Evolutionary conservation across 2,888 invertebrate species (phyloP).

Genomic region (Limenitis camilla): DNA sequence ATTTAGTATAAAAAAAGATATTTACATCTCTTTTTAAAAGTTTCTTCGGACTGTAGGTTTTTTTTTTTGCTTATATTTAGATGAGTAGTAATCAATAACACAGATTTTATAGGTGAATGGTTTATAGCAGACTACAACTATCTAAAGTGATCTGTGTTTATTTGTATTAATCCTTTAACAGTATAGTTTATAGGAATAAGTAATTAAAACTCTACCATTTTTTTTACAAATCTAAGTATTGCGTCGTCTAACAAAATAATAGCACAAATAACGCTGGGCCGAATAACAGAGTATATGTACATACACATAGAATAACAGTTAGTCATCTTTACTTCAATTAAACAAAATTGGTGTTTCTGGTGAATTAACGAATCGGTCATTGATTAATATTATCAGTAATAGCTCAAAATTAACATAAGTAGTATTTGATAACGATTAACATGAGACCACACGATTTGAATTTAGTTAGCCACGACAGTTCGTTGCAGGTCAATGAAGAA

Average conservation of each 20-base stretch:
- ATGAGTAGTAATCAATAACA: slow-evolving; percentile 5
- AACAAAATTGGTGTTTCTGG: slow-evolving; percentile 60
- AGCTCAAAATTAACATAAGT: slow-evolving; percentile 65
- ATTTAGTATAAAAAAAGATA: not conserved
- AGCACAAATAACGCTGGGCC: slow-evolving; percentile 48
- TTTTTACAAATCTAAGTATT: slow-evolving; percentile 48
- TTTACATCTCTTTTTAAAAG: not conserved
- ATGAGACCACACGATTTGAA: slow-evolving; percentile 61
- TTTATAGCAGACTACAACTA: too few species aligned
- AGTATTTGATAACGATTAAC: slow-evolving; percentile 68
- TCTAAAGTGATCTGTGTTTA: too few species aligned
- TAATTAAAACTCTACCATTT: not conserved
- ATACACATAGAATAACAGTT: slow-evolving; percentile 34
- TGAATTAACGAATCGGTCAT: slow-evolving; percentile 61
- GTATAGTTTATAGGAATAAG: slow-evolving; percentile 2
- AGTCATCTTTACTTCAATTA: slow-evolving; percentile 39
- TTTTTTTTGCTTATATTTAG: not conserved
- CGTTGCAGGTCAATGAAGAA: slow-evolving; percentile 60
- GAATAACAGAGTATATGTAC: slow-evolving; percentile 43
- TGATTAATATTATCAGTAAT: slow-evolving; percentile 41
- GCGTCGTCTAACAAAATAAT: slow-evolving; percentile 40
- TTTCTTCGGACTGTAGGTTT: not conserved
- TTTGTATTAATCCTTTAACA: slow-evolving; percentile 18
- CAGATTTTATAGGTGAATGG: slow-evolving; percentile 53
- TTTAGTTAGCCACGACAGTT: slow-evolving; percentile 42